Evolutionary conservation across 2,797 vertebrate species (phyloP).

Genomic region (Sebastes matsubarae): DNA sequence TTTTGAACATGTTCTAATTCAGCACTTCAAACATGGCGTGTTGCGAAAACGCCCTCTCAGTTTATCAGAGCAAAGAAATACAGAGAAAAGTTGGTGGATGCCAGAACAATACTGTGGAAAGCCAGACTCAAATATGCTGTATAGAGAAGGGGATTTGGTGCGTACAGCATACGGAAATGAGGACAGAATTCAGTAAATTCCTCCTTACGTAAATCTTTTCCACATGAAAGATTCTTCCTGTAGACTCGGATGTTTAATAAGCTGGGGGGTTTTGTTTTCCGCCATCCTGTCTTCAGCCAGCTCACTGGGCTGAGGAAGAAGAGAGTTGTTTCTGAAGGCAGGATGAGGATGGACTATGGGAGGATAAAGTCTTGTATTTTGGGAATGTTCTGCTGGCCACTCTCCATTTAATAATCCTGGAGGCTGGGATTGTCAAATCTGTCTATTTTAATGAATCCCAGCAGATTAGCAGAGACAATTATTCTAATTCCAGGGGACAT

Average conservation of each 20-base stretch:
- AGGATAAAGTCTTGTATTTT: conserved; percentile 33
- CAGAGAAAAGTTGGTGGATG: conserved; percentile 22
- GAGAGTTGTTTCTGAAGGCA: conserved; percentile 26
- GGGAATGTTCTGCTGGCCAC: not conserved
- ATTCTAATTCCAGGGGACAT: conserved; percentile 35
- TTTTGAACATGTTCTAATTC: conserved; percentile 75
- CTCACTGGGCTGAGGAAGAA: conserved; percentile 29
- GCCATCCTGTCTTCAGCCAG: conserved; percentile 27
- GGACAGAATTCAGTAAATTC: conserved; percentile 53
- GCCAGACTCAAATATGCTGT: conserved; percentile 30
- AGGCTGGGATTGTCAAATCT: conserved; percentile 10
- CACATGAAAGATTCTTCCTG: conserved; percentile 49
- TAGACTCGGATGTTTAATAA: conserved; percentile 59
- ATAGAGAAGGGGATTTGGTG: conserved; percentile 52
- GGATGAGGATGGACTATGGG: conserved; percentile 19
- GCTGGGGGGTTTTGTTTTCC: not conserved
- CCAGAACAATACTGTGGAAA: conserved; percentile 36
- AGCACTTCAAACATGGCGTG: conserved; percentile 60
- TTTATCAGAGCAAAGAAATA: conserved; percentile 56
- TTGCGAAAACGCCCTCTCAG: conserved; percentile 43
- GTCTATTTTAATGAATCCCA: conserved; percentile 55
- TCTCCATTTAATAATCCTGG: conserved; percentile 32
- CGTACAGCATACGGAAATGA: conserved; percentile 52
- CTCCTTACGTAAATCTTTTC: conserved; percentile 55
- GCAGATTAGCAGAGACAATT: conserved; percentile 51